Base-by-base conservation (phyloP, 2,113 vertebrate species). In the Mustelus asterias region DNA sequence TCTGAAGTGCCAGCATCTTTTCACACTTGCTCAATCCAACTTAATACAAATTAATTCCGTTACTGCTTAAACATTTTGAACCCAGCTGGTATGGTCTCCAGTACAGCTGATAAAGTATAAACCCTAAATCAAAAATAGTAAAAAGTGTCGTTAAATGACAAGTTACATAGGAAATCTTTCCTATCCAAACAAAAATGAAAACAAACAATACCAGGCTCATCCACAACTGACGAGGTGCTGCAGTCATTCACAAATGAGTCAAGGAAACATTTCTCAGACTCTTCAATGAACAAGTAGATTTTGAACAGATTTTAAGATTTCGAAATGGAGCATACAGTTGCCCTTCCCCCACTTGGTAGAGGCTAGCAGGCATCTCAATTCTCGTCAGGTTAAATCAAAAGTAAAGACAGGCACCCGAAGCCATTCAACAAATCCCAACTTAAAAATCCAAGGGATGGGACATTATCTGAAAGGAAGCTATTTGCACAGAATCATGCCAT, bases 131-230 rank as follows among this genome's bases (percentile, higher is more conserved):
- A 72, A 48, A 95, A 72, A 48, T 22, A 29, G n/a, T 1, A 13
- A 58, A 3, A 72, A 95, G 10, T 48, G 93, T 48, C 41, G 67
- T 76, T 95, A 33, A 22, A 8, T 54, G 67, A 72, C 41, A 95
- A 76, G 69, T 44, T 72, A 72, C 24, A 54, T 26, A 70, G 20
- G 60, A 72, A 95, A 76, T 76, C 67, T 76, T 54, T 44, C 48
- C 20, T 44, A 95, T 72, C 72, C 33, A 14, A 20, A 95, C 44
- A 69, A 20, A 20, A 72, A 95, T 44, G 69, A 95, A 95, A 95
- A 72, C 29, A 95, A 95, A 70, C 94, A 95, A 72, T 95, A 95
- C 94, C 94, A 95, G 63, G 37, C 44, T 76, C 44, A 29, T 72
- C 69, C 94, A 76, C 69, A 76, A 33, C 44, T 95, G 65, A 54